Evolutionary conservation across 92 coral and sea anemone species (phyloP), one percentile per base, ranked within the genome.

Genomic region (Virgularia gustaviana): DNA sequence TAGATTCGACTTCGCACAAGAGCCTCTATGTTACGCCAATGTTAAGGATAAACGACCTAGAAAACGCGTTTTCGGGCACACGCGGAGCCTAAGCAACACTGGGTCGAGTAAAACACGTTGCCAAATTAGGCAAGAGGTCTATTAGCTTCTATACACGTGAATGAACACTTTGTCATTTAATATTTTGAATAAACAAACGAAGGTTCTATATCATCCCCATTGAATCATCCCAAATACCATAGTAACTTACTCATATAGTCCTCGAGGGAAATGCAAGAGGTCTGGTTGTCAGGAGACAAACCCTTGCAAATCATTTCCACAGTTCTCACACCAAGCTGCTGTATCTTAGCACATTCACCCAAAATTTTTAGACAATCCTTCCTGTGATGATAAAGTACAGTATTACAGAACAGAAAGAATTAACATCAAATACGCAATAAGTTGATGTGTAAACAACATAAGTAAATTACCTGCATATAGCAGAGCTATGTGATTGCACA

Each of bases 381-480:
- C 83, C 99, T 94, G 62, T 36, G 32, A 10, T 4, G 24, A 35
- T 20, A 35, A 53, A 52, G 27, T n/a, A 13, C 18, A 35, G 2
- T 18, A 6, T 15, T 27, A 34, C 38, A 81, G 7, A 34, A 36
- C 31, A 36, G 31, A 29, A 37, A 18, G 59, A 57, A 54, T 9
- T 35, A 16, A 29, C 27, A 19, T 3, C 27, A 16, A 27, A 10
- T 24, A 18, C 60, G 15, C 45, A 33, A 43, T 13, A 55, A 15
- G 35, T 37, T 32, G 16, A 36, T n/a, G 51, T 6, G 25, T 10
- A 15, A 8, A 70, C 78, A n/a, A n/a, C n/a, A n/a, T n/a, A n/a
- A n/a, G n/a, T n/a, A n/a, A n/a, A n/a, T 71, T 41, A 94, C 99
- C 88, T 94, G 86, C 99, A 94, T 30, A 94, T 94, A 49, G 94